Conservation (phyloP, 2,888 invertebrate genomes). For the Ptilodon capucinus region DNA sequence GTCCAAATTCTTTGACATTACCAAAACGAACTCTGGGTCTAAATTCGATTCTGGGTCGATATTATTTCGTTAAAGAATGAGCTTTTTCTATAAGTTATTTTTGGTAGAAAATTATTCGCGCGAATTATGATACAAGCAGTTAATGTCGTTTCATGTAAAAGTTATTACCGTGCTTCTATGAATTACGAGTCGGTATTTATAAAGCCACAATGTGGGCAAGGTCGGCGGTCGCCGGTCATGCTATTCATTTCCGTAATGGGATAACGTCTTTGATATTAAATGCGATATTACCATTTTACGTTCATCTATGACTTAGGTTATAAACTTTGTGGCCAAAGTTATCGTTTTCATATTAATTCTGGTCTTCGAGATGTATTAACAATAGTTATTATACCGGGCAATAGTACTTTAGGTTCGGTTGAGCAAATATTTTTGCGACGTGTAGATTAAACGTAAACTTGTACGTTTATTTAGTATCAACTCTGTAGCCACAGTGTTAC, state of each 20-base stretch:
- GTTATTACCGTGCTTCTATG: conserved; percentile 8
- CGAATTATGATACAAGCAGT: too few relatives aligned
- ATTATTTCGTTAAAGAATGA: too few relatives aligned
- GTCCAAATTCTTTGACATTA: too few relatives aligned
- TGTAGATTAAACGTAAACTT: conserved; percentile 33
- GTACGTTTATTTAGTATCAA: conserved; percentile 36
- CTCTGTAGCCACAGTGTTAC: conserved; percentile 30
- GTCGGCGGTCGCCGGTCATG: conserved; percentile 47
- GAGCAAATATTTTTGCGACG: conserved; percentile 34
- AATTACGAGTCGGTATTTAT: conserved; percentile 33
- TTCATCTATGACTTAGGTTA: conserved; percentile 2
- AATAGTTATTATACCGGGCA: conserved; percentile 16
- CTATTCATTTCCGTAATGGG: conserved; percentile 63
- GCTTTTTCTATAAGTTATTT: too few relatives aligned
- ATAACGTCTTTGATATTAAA: conserved; percentile 46
- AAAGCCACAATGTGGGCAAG: conserved; percentile 54
- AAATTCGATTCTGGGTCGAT: too few relatives aligned
- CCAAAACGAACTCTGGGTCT: too few relatives aligned
- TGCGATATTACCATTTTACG: conserved; percentile 29
- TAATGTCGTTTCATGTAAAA: conserved; percentile 3
- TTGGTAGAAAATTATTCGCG: too few relatives aligned
- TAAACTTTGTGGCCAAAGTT: background rate
- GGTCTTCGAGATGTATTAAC: conserved; percentile 7
- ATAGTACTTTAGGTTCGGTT: conserved; percentile 20
- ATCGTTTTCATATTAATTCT: conserved; percentile 1